Base-by-base conservation (phyloP, 1,140 invertebrate species). In the Olivierus martensii region DNA sequence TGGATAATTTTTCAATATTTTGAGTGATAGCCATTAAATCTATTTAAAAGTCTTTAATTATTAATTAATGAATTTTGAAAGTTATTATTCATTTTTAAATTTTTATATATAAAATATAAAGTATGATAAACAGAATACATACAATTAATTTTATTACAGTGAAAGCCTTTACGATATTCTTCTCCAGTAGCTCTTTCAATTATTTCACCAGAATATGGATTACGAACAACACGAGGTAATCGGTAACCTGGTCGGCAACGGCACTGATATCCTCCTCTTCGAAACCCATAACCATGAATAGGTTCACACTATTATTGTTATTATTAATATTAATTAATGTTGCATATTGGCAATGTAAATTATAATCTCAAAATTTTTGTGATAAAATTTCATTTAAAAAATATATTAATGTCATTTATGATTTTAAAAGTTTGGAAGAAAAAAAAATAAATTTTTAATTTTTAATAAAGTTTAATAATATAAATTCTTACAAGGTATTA, bases 231-330 rank as follows among this genome's bases (percentile, higher is more conserved):
- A 58, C 81, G 82, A 0, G 93, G 93, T 53, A 94, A 75, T 56
- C 93, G 76, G 65, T 75, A 89, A 3, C 91, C 87, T 6, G 93
- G 91, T 61, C 79, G 77, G 73, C 93, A 97, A 58, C 88, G 76
- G 69, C 89, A 97, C 66, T 95, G 89, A 71, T 98, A 98, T 19
- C 90, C 93, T 51, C 93, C 93, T 65, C 93, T 76, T 57, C 89
- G 74, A 65, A 93, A 94, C 35, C 93, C 94, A 82, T 84, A 97
- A 4, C 93, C 93, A 66, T 93, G 82, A 19, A 97, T 68, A 0
- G 93, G 93, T 72, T 98, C 93, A 73, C 94, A 98, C 83, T 92
- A 64, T n/a, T n/a, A n/a, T n/a, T n/a, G n/a, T n/a, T n/a, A n/a
- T n/a, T n/a, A 28, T 28, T 9, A 28, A 28, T 6, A 28, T 28